Conservation (phyloP, 2,113 vertebrate species). For the Oreotragus oreotragus region DNA sequence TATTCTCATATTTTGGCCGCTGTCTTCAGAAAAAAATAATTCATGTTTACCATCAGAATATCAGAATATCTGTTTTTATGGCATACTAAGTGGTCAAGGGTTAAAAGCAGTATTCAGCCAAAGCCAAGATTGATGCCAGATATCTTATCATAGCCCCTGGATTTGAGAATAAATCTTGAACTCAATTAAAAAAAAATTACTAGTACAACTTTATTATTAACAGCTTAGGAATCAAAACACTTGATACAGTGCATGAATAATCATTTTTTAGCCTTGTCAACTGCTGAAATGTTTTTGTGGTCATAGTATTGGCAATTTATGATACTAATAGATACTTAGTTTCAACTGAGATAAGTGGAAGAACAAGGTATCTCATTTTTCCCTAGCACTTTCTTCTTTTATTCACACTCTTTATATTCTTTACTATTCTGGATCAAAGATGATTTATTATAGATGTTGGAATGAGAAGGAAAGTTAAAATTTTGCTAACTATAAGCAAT, state of each 20-base stretch:
- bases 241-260: neutral
- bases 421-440: neutral
- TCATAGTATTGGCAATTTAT: neutral
- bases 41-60: neutral
- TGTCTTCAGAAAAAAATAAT: neutral
- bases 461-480: no score
- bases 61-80: neutral
- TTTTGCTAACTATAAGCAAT: no score
- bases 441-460: constrained; percentile 11
- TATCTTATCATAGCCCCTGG: neutral
- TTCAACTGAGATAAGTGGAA: neutral
- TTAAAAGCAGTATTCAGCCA: neutral
- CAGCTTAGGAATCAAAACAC: neutral
- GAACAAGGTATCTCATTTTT: neutral
- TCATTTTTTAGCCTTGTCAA: neutral
- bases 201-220: neutral
- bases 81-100: neutral
- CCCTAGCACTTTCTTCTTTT: constrained; percentile 10
- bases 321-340: neutral
- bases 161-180: constrained; percentile 3
- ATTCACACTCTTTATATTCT: neutral
- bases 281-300: neutral
- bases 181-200: neutral
- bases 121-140: neutral
- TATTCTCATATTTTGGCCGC: neutral